A percentile compares a stretch with the other conserved stretches of the same genome.
These are phyloP conservation scores for Plecotus auritus DNA, from an alignment of 2,113 vertebrate genomes.

Conservation along the genomic window DNA sequence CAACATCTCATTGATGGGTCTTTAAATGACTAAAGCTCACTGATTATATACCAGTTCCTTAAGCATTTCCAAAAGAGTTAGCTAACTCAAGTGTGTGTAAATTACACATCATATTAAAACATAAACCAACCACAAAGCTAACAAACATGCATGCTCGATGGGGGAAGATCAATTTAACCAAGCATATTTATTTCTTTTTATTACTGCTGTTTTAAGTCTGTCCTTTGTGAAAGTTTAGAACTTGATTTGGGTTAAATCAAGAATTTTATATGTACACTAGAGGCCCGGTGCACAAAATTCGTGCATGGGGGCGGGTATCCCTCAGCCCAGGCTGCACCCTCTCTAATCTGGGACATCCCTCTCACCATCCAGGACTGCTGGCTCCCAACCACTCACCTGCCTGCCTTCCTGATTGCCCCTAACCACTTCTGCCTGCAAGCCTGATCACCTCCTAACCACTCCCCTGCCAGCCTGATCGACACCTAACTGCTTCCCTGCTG, in stretches of 20 bases:
- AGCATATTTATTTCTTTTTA: background rate
- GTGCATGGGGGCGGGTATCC: no score
- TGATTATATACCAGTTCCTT: background rate
- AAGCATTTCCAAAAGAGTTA: background rate
- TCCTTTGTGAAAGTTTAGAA: background rate
- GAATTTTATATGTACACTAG: background rate
- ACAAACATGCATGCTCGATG: fast-evolving
- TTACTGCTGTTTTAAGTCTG: background rate
- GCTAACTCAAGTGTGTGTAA: background rate
- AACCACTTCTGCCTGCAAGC: no score
- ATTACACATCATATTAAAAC: background rate
- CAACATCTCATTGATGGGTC: background rate
- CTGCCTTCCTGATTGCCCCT: no score
- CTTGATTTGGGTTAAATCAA: background rate
- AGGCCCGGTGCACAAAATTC: no score
- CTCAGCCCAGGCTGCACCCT: no score
- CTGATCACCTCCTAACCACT: no score
- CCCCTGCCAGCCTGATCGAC: no score
- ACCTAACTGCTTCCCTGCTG: no score
- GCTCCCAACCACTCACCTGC: no score
- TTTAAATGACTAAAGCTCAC: background rate
- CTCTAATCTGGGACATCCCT: no score
- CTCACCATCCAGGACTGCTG: no score
- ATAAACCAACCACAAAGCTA: background rate
- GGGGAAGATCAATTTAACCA: background rate